phyloP scores from a whole-genome alignment of 2,797 vertebrate species.

The Anguilla marmorata region DNA sequence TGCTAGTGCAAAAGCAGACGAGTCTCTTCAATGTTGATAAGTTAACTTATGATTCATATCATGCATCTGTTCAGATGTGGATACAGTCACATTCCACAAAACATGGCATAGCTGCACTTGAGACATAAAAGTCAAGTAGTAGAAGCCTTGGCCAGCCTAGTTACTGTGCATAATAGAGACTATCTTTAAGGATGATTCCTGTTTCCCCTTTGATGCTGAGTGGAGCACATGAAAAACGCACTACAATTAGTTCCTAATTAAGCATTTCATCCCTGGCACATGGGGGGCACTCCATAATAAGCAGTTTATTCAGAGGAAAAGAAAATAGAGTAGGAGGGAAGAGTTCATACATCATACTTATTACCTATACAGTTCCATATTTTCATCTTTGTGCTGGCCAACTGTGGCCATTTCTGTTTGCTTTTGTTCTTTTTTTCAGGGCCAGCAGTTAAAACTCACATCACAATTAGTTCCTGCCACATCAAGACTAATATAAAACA shows the following conservation, averaged over 20 bases:
- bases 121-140: not conserved
- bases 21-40: too few species aligned
- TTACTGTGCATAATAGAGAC: too few species aligned
- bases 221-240: too few species aligned
- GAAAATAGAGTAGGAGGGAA: not conserved
- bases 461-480: not conserved
- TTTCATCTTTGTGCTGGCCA: too few species aligned
- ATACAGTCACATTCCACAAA: not conserved
- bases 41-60: too few species aligned
- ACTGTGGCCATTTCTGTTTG: not conserved
- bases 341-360: too few species aligned
- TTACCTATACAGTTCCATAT: too few species aligned
- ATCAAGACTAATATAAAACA: not conserved
- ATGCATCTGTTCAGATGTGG: not conserved
- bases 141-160: not conserved
- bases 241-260: not conserved
- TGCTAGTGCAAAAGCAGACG: too few species aligned
- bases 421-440: not conserved
- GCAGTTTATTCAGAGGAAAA: not conserved
- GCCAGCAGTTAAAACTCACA: not conserved
- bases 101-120: not conserved
- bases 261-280: not conserved
- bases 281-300: not conserved
- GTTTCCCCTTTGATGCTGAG: too few species aligned
- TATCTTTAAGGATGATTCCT: too few species aligned